These are phyloP conservation scores for Hephaestus fuliginosus DNA, from an alignment of 2,797 vertebrate genomes.

Conservation along the genomic window DNA sequence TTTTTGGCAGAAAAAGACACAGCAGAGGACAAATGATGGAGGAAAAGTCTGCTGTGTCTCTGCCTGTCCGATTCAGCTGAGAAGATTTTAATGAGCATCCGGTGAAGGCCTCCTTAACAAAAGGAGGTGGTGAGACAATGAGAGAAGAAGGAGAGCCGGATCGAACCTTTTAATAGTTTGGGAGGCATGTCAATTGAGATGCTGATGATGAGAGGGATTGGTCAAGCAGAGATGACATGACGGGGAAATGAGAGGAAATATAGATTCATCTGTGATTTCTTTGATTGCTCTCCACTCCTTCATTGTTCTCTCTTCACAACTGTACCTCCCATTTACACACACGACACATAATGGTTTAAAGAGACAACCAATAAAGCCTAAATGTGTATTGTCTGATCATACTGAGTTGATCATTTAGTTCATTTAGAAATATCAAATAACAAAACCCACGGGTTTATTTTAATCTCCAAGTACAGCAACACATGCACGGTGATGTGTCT, in stretches of 20 bases:
- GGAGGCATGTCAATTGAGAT: constrained; percentile 39
- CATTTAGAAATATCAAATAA: not conserved
- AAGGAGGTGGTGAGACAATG: constrained; percentile 25
- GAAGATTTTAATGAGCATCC: constrained; percentile 70
- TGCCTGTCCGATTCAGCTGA: constrained; percentile 56
- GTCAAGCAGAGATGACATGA: constrained; percentile 56
- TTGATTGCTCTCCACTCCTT: not conserved
- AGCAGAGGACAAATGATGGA: constrained; percentile 20
- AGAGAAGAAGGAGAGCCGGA: constrained; percentile 1
- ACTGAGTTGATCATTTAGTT: not conserved
- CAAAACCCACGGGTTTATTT: not conserved
- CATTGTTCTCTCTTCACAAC: not conserved
- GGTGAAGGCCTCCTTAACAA: constrained; percentile 48
- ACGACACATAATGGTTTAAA: not conserved
- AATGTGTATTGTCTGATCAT: not conserved
- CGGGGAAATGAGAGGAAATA: not conserved
- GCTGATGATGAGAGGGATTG: constrained; percentile 50
- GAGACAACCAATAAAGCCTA: not conserved
- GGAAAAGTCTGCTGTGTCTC: constrained; percentile 29
- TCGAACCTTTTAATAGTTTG: constrained; percentile 39
- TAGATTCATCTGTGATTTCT: constrained; percentile 5
- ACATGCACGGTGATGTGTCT: not conserved
- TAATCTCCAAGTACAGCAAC: no score
- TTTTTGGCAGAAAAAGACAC: constrained; percentile 39
- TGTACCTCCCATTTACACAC: not conserved